Base-by-base conservation (phyloP, 2,797 vertebrate genomes). In the Margarornis squamiger region DNA sequence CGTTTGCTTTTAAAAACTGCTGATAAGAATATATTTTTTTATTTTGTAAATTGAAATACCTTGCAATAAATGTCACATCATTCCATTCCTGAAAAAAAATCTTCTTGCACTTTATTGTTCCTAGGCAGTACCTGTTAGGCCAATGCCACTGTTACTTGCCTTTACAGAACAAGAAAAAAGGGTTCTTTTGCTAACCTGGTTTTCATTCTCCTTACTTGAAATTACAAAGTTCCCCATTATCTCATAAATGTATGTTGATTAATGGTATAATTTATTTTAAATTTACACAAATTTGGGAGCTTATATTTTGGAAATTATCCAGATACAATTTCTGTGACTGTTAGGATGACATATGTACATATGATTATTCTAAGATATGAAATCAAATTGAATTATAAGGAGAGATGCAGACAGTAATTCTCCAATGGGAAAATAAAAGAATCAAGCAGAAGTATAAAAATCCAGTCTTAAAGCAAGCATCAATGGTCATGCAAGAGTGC, bases 401-500 rank as follows among this genome's bases (percentile, higher is more conserved):
- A 66, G n/a, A 89, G 24, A 66, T 5, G 17, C 23, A 91, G 29
- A 82, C 23, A 88, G 36, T 32, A 57, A 79, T 89, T 92, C 38
- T 86, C 76, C 38, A 91, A 61, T 18, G 78, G 14, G 22, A 24
- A 96, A 89, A 70, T 72, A n/a, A 79, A 79, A 82, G 34, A 84
- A 89, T 88, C 76, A 91, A 81, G 41, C 21, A 80, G 78, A 76
- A 88, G n/a, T 65, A 93, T 68, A 93, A 79, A 86, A 77, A 78
- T 32, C 4, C 24, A 51, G 1, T 83, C 92, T 76, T 81, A 91
- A 95, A 94, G 10, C 12, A 73, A 67, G 8, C 2, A 39, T 43
- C 23, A 63, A 7, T 32, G 13, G 21, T 48, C 27, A 34, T 21
- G 49, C 15, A 61, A 32, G 24, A 74, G 34, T 43, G 27, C 73